Evolutionary conservation across 2,113 vertebrate genomes (phyloP).

Genomic region (Vimba vimba): DNA sequence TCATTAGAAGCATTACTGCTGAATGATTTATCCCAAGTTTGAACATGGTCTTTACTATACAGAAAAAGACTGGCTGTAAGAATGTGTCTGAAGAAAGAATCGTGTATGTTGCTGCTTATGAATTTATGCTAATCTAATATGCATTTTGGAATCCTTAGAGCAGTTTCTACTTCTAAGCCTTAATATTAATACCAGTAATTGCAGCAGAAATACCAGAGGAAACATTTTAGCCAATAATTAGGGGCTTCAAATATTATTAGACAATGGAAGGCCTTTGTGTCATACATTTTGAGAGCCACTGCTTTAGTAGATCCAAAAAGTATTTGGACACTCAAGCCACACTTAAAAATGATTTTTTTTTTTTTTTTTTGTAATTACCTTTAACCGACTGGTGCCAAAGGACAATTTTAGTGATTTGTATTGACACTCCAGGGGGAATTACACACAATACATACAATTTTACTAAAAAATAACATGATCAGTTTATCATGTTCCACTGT

Average conservation of each 20-base stretch:
- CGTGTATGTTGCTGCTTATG: background rate
- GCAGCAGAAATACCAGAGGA: background rate
- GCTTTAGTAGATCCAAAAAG: background rate
- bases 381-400: background rate
- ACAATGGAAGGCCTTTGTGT: background rate
- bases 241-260: background rate
- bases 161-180: background rate
- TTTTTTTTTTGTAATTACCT: background rate
- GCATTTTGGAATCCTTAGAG: background rate
- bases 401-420: background rate
- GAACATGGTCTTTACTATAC: background rate
- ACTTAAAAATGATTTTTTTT: no score
- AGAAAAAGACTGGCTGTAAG: background rate
- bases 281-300: background rate
- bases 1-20: background rate
- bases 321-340: background rate
- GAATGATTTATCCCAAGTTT: background rate
- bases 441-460: background rate
- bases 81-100: background rate
- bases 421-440: background rate
- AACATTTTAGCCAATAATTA: background rate
- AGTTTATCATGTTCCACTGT: no score
- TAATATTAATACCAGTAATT: background rate
- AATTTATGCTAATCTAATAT: background rate
- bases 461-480: background rate